phyloP scores from a whole-genome alignment of 2,113 vertebrate species.

The Pelusios castaneus region DNA sequence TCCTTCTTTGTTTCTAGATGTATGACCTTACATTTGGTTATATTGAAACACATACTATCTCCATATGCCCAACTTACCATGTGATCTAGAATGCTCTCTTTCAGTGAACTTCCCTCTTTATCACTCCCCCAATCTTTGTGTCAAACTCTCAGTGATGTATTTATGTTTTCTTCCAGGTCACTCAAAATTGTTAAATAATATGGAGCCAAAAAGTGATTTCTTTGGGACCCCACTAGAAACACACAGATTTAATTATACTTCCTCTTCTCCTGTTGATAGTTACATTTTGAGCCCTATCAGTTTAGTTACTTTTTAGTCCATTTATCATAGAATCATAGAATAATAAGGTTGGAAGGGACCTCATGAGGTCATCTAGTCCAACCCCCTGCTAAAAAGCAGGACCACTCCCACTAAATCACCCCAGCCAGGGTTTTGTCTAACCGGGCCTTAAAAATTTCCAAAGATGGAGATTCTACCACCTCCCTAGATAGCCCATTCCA shows the following conservation, averaged over 20 bases:
- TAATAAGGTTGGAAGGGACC: no score
- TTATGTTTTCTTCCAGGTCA: conserved; percentile 31
- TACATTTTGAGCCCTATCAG: not conserved
- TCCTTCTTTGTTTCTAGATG: not conserved
- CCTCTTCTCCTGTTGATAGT: not conserved
- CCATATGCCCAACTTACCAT: not conserved
- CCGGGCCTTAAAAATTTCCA: no score
- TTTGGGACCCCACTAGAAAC: not conserved
- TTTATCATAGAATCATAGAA: no score
- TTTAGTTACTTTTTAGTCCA: not conserved
- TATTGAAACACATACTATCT: not conserved
- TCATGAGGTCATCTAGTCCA: no score
- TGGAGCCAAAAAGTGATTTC: conserved; percentile 33
- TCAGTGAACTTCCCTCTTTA: conserved; percentile 28
- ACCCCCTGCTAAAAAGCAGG: no score
- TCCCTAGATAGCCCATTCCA: no score
- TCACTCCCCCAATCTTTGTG: conserved; percentile 21
- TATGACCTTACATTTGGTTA: not conserved
- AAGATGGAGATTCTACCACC: no score
- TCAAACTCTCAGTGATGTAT: conserved; percentile 50
- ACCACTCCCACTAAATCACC: no score
- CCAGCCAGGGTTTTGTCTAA: no score
- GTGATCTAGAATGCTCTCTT: not conserved
- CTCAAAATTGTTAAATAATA: conserved; percentile 49
- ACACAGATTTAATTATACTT: not conserved